Conservation (phyloP, 2,888 invertebrate genomes). For the Agrochola macilenta region DNA sequence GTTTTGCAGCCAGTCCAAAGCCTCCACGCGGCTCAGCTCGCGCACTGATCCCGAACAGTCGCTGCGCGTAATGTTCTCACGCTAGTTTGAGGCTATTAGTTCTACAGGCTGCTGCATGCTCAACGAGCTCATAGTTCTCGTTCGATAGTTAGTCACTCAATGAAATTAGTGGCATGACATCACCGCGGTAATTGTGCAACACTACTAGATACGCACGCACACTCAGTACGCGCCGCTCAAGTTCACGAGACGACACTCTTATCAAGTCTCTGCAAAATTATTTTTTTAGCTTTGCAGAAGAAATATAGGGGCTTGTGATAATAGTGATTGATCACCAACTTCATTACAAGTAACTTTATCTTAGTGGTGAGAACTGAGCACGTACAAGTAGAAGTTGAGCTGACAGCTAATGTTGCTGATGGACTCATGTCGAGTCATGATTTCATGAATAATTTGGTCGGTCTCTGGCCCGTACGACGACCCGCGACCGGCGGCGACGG, state of each 20-base stretch:
- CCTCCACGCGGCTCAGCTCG: background rate
- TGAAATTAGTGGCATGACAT: conserved; percentile 77
- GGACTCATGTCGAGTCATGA: background rate
- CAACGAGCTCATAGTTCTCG: conserved; percentile 30
- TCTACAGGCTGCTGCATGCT: conserved; percentile 27
- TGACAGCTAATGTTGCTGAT: background rate
- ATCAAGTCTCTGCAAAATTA: background rate
- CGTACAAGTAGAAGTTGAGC: background rate
- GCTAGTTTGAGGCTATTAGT: conserved; percentile 41
- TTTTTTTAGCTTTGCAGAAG: background rate
- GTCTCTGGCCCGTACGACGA: background rate
- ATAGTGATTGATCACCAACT: background rate
- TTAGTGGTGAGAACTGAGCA: background rate
- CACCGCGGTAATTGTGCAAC: conserved; percentile 67
- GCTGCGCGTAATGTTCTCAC: conserved; percentile 35
- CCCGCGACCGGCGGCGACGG: background rate
- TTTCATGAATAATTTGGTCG: background rate
- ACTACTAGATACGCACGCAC: conserved; percentile 32
- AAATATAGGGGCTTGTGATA: background rate
- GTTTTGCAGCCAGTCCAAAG: background rate
- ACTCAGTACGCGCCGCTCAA: conserved; percentile 42
- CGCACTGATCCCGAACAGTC: background rate
- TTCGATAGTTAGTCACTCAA: conserved; percentile 62
- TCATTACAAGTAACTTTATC: background rate
- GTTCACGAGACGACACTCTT: conserved; percentile 35